phyloP scores from a whole-genome alignment of 2,888 invertebrate species.

The Mythimna impura region DNA sequence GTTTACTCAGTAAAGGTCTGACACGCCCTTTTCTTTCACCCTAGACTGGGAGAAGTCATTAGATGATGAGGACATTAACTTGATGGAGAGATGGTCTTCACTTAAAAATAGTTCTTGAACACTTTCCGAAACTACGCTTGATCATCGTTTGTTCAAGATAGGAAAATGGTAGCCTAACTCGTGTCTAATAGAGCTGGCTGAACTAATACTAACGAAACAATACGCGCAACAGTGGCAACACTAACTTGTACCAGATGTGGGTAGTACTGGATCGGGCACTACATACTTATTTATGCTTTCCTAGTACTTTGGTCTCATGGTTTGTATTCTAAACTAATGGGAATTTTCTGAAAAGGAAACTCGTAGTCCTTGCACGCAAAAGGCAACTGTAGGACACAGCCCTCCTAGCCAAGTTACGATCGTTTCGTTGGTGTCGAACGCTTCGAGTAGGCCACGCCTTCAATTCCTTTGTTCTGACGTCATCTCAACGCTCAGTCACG shows the following conservation, averaged over 20 bases:
- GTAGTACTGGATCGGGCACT: slow-evolving; percentile 40
- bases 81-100: not conserved
- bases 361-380: no score
- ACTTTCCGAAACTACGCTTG: not conserved
- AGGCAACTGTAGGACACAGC: no score
- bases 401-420: no score
- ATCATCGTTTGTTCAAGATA: slow-evolving; percentile 1
- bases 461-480: no score
- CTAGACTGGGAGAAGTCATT: no score
- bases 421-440: no score
- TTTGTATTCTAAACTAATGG: not conserved
- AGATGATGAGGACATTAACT: no score
- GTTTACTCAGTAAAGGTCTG: no score
- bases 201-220: slow-evolving; percentile 69
- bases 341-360: no score
- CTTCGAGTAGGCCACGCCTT: no score
- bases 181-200: slow-evolving; percentile 65
- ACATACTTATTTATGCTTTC: not conserved
- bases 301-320: not conserved
- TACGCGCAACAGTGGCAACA: slow-evolving; percentile 66
- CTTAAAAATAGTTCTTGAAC: not conserved
- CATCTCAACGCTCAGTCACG: no score
- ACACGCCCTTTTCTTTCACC: no score
- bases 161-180: slow-evolving; percentile 29
- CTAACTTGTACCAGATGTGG: slow-evolving; percentile 29